Evolutionary conservation across 2,888 invertebrate genomes (phyloP).

Genomic region (Caenorhabditis virilis): DNA sequence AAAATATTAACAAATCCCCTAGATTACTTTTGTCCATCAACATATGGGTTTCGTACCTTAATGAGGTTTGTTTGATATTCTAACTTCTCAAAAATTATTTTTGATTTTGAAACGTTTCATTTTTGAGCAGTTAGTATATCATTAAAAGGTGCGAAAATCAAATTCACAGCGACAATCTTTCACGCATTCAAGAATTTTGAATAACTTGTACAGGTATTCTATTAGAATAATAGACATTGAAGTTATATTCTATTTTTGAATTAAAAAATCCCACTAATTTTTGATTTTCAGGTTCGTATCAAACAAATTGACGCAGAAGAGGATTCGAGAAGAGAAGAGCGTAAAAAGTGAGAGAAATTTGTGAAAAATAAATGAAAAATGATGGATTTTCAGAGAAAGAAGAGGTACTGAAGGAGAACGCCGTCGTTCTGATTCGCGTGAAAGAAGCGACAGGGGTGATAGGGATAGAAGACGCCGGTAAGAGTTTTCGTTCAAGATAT

Average conservation of each 20-base stretch:
- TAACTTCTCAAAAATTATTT: no score
- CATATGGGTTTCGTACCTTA: no score
- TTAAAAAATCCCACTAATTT: neutral
- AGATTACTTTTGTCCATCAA: no score
- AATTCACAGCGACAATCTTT: neutral
- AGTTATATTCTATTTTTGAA: neutral
- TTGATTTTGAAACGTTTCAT: no score
- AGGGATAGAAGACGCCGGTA: neutral
- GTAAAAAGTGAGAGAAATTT: constrained; percentile 21
- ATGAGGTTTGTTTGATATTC: no score
- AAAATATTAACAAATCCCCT: no score
- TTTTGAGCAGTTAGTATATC: no score
- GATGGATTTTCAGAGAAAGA: constrained; percentile 17
- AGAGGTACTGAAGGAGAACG: no score
- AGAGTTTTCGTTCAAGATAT: neutral
- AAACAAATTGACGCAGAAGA: constrained; percentile 26
- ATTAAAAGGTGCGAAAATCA: neutral
- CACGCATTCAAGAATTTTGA: neutral
- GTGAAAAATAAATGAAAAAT: neutral
- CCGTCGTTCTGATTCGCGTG: constrained; percentile 3
- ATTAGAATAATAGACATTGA: neutral
- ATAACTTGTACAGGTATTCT: neutral
- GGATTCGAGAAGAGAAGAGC: constrained; percentile 14
- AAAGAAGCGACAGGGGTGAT: neutral
- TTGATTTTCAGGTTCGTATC: constrained; percentile 24